phyloP scores from a whole-genome alignment of 1,140 invertebrate species.

The Pollicipes pollicipes region DNA sequence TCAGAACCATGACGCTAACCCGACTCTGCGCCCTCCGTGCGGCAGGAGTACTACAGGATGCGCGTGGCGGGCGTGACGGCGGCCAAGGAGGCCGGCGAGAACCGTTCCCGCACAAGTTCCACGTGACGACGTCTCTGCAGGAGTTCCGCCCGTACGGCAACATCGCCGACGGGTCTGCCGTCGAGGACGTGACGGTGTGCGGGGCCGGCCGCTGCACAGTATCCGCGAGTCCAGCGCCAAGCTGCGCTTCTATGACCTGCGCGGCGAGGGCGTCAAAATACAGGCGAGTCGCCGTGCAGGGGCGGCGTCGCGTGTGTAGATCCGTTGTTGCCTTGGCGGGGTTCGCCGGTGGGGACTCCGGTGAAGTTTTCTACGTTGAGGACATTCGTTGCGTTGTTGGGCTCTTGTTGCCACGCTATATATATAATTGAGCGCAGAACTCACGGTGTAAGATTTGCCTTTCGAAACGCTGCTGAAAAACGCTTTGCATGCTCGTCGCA shows the following conservation, averaged over 20 bases:
- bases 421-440: too few species aligned
- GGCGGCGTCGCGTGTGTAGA: not conserved
- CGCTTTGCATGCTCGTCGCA: too few species aligned
- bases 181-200: conserved; percentile 13
- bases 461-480: too few species aligned
- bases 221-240: conserved; percentile 88
- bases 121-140: conserved; percentile 72
- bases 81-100: conserved; percentile 48
- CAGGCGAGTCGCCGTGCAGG: conserved; percentile 42
- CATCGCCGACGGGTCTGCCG: conserved; percentile 46
- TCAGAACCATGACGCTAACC: too few species aligned
- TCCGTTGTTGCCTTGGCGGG: too few species aligned
- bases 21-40: conserved; percentile 19
- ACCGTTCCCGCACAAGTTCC: conserved; percentile 98
- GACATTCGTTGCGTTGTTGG: not conserved
- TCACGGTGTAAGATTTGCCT: too few species aligned
- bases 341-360: too few species aligned
- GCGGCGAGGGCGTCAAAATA: conserved; percentile 83
- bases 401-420: not conserved
- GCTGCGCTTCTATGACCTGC: conserved; percentile 90
- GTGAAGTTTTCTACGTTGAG: not conserved
- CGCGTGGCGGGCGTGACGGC: conserved; percentile 52
- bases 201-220: conserved; percentile 57
- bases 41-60: conserved; percentile 77
- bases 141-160: conserved; percentile 65